A percentile compares a stretch with the other conserved stretches of the same genome.
These are phyloP conservation scores for Mus musculus DNA, from an alignment of 2,113 vertebrate species.

Conservation along the genomic window DNA sequence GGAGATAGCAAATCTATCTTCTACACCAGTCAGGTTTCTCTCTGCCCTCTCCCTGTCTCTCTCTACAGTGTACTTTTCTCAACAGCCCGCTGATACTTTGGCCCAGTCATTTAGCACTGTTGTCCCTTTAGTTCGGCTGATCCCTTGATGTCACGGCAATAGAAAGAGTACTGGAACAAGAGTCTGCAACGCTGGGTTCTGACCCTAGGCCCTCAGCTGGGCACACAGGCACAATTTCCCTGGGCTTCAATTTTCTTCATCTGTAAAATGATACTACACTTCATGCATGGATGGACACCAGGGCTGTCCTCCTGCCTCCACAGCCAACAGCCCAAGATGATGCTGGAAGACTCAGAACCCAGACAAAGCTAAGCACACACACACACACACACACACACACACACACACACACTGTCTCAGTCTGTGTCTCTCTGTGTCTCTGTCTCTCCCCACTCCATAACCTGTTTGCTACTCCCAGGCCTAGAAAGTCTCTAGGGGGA, in stretches of 20 bases:
- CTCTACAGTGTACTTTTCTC: not conserved
- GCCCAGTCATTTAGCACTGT: not conserved
- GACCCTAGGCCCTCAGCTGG: not conserved
- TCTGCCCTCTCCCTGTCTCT: not conserved
- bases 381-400: no score
- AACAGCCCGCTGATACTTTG: no score
- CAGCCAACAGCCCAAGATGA: not conserved
- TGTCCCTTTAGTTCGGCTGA: not conserved
- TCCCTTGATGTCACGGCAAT: fast-evolving
- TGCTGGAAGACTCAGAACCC: not conserved
- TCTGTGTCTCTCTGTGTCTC: no score
- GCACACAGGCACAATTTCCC: not conserved
- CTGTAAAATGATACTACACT: not conserved
- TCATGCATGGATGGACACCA: fast-evolving
- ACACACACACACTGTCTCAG: no score
- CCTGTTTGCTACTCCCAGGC: not conserved
- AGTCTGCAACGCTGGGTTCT: not conserved
- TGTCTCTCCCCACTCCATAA: no score
- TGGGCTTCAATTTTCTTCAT: not conserved
- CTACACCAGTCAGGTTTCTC: not conserved
- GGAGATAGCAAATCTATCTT: not conserved
- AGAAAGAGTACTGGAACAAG: not conserved
- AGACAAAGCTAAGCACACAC: not conserved
- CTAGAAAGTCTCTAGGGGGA: not conserved
- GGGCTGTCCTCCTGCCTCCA: no score